A percentile compares a stretch with the other conserved stretches of the same genome.
These are phyloP conservation scores for Leptinotarsa undecemlineata DNA, from an alignment of 1,140 invertebrate species.

Conservation along the genomic window DNA sequence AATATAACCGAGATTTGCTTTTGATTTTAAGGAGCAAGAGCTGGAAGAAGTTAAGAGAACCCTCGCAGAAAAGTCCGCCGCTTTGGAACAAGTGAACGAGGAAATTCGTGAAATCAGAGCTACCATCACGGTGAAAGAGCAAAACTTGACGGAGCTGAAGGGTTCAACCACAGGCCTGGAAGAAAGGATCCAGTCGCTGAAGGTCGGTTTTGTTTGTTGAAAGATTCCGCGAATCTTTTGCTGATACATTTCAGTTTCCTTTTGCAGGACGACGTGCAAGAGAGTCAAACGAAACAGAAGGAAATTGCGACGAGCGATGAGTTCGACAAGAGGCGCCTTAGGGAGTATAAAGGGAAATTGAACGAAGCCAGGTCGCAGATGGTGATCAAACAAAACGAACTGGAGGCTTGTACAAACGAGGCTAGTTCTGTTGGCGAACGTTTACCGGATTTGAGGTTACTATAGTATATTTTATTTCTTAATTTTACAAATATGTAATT, in stretches of 20 bases:
- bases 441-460: slow-evolving; percentile 36
- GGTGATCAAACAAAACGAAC: slow-evolving; percentile 33
- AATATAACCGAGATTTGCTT: background rate
- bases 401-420: slow-evolving; percentile 32
- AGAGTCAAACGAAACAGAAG: slow-evolving; percentile 47
- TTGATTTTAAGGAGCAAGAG: slow-evolving; percentile 40
- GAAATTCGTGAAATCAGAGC: slow-evolving; percentile 48
- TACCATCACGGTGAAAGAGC: slow-evolving; percentile 42
- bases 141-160: slow-evolving; percentile 51
- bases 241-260: too few species aligned
- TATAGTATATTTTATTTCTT: background rate
- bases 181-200: slow-evolving; percentile 51
- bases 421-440: slow-evolving; percentile 42
- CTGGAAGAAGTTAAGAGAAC: slow-evolving; percentile 51
- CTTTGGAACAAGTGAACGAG: slow-evolving; percentile 47
- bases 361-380: slow-evolving; percentile 29
- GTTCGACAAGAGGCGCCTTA: slow-evolving; percentile 41
- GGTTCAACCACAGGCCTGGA: slow-evolving; percentile 50
- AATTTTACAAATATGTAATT: too few species aligned
- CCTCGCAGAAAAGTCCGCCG: slow-evolving; percentile 40
- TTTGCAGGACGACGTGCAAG: slow-evolving; percentile 53
- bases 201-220: slow-evolving; percentile 27
- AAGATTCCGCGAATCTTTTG: too few species aligned
- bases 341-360: slow-evolving; percentile 38
- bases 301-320: slow-evolving; percentile 39